Base-by-base conservation (phyloP, 1,140 invertebrate species). In the Bombus pyrosoma region DNA sequence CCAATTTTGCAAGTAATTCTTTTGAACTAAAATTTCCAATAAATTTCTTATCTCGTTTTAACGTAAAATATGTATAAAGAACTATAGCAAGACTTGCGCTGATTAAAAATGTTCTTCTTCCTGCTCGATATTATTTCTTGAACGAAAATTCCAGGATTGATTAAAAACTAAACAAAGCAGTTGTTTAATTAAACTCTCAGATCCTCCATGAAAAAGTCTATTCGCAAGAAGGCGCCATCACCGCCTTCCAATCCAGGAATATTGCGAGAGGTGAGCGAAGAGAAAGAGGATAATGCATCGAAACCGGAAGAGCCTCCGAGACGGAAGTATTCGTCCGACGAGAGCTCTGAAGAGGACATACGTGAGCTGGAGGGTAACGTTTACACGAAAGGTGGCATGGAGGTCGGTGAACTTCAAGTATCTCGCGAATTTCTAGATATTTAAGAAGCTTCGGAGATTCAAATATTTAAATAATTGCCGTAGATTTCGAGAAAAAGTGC, bases 401-500 rank as follows among this genome's bases (percentile, higher is more conserved):
- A 98, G 96, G 98, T 98, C 80, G 93, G 53, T 9, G 32, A 68
- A 66, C 6, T 34, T 34, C 2, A 3, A 34, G 0, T 8, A 4
- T 34, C 6, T 32, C 13, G 18, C 1, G 1, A 34, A 34, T 34
- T 68, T 68, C 3, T 0, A 22, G 47, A 53, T 53, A 53, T 53
- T 53, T 53, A 6, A 53, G 18, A 53, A 53, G 18, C 32, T 9
- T 25, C 18, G 32, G 0, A 22, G 0, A 25, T 12, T 32, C 6
- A 37, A 37, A 3, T 10, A 25, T 68, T 68, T 1, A 22, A 37
- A 37, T 25, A 1, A 9, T 68, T 34, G 18, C 10, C 8, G 3
- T 28, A 98, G 98, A 98, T 99, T 92, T 98, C 98, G 92, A 96
- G 98, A 87, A 97, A 97, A 3, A 98, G 98, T 93, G 98, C 98